These are phyloP conservation scores for Lathamus discolor DNA, from an alignment of 2,113 vertebrate genomes.

Conservation along the genomic window DNA sequence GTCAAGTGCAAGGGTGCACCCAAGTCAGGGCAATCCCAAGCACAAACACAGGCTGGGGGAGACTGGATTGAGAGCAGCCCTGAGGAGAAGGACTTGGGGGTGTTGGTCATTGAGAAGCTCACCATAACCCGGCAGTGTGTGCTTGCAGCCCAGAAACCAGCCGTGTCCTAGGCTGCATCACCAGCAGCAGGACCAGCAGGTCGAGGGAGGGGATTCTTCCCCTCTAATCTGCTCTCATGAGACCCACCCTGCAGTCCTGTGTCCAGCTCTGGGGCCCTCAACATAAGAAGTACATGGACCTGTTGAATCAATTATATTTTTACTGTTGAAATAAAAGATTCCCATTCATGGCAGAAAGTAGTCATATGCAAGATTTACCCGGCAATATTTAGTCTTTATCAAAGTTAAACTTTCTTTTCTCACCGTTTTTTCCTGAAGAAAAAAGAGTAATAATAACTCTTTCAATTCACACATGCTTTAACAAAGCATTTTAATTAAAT, in stretches of 20 bases:
- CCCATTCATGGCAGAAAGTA: neutral
- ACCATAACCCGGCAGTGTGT: neutral
- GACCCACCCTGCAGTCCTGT: neutral
- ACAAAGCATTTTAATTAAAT: neutral
- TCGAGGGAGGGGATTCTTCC: neutral
- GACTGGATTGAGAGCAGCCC: neutral
- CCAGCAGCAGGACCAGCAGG: neutral
- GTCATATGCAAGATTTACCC: neutral
- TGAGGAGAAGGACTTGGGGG: neutral
- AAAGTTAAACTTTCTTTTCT: neutral
- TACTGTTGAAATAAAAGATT: neutral
- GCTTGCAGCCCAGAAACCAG: neutral
- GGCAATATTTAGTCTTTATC: neutral
- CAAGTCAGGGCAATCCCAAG: neutral
- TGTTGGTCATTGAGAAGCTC: neutral
- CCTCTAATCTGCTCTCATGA: neutral
- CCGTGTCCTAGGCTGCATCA: neutral
- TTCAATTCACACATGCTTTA: neutral
- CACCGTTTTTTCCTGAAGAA: neutral
- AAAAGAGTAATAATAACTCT: neutral
- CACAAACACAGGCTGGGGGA: neutral
- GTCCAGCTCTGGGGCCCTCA: neutral
- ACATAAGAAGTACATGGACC: neutral
- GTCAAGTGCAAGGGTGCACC: neutral
- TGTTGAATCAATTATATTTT: neutral